Base-by-base conservation (phyloP, 2,888 invertebrate genomes). In the Scelioninae gen. 2 region DNA sequence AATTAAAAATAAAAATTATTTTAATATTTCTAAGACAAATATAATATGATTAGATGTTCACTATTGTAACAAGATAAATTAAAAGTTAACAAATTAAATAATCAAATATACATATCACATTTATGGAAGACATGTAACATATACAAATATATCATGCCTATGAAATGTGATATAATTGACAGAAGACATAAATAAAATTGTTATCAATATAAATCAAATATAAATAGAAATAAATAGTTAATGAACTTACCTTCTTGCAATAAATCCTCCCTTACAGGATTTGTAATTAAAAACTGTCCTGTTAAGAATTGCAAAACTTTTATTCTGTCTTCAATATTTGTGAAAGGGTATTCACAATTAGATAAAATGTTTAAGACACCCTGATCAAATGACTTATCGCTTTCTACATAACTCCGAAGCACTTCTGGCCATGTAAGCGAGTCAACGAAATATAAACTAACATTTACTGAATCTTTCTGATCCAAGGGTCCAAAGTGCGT, bases 361-460 rank as follows among this genome's bases (percentile, higher is more conserved):
- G 90, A 90, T 74, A 95, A 87, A 79, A 94, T 91, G 77, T 90
- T 88, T 70, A 93, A 87, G 75, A 94, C 91, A 81, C 89, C 89
- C 74, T 91, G 90, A 87, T 94, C 94, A 86, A 94, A 95, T 65
- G 88, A 88, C 82, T 90, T 91, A 87, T 96, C 97, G 89, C 96
- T 96, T 86, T 97, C 96, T 18, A 98, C 91, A 87, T 96, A 98
- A 50, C 93, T 90, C 76, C 95, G 89, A 75, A 97, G 87, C 50
- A 95, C 92, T 88, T 98, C 98, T 39, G 97, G 96, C 96, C 98
- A 99, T 52, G 98, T 97, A 88, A 98, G 92, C 60, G 94, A 90
- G 88, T 99, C 99, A 81, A 97, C 91, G 81, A 97, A 91, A 88
- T 94, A 97, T 61, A 98, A 89, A 78, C 94, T 92, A 75, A 98